Evolutionary conservation across 2,797 vertebrate genomes (phyloP).

Genomic region (Hylomyscus alleni): DNA sequence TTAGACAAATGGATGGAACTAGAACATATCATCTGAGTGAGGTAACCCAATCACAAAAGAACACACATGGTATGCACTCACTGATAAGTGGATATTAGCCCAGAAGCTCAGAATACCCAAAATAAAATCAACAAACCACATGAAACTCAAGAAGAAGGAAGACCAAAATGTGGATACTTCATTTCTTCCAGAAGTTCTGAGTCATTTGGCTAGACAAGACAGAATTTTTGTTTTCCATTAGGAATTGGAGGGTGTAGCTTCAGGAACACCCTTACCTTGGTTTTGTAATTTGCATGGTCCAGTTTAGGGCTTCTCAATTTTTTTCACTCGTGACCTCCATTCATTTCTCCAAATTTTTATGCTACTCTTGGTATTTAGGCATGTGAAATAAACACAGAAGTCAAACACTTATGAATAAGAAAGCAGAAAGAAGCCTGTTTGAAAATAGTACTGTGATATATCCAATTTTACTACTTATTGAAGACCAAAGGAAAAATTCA

Average conservation of each 20-base stretch:
- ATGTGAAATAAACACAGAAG: neutral
- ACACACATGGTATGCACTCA: too few relatives aligned
- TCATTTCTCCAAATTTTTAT: neutral
- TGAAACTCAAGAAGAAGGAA: too few relatives aligned
- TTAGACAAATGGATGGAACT: too few relatives aligned
- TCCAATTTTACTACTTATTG: neutral
- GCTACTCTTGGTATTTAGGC: neutral
- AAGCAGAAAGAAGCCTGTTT: neutral
- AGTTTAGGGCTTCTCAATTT: neutral
- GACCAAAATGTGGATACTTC: too few relatives aligned
- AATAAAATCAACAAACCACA: too few relatives aligned
- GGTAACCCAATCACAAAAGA: too few relatives aligned
- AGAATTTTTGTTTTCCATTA: slow-evolving; percentile 74
- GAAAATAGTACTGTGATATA: neutral
- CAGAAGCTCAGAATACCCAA: too few relatives aligned
- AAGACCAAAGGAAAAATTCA: neutral
- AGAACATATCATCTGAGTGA: too few relatives aligned
- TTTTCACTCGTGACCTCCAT: neutral
- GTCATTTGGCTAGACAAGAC: slow-evolving; percentile 80
- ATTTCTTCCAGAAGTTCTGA: slow-evolving; percentile 54
- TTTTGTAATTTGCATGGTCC: slow-evolving; percentile 68
- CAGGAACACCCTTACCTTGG: slow-evolving; percentile 77
- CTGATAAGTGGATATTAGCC: too few relatives aligned
- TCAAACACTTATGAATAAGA: neutral
- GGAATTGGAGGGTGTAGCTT: slow-evolving; percentile 67